Evolutionary conservation across 2,888 invertebrate genomes (phyloP), one percentile per base, ranked within the genome.

Genomic region (Cerceris rybyensis): DNA sequence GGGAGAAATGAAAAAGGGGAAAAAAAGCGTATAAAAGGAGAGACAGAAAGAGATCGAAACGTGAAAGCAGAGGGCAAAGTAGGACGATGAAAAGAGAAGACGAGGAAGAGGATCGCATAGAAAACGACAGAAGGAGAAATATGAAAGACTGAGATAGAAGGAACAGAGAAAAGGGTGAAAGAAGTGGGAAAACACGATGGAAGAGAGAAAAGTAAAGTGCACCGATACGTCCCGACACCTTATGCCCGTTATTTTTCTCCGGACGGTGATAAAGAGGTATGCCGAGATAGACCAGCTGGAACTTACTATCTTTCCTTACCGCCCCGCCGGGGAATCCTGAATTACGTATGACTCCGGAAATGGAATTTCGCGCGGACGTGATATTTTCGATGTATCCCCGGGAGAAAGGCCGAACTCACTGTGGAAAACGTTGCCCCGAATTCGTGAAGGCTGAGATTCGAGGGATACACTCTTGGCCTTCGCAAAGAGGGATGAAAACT

Each of bases 261-360:
- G 8, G 49, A 46, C 50, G 6, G 55, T 50, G 65, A 77, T 61
- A 75, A 63, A 78, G 28, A 65, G 57, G 52, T 14, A 7, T 42
- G 11, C 13, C n/a, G 9, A 8, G 46, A 39, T 14, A 16, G 52
- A 59, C n/a, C 58, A 14, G 39, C 39, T 59, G 13, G n/a, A 41
- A 13, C 41, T 13, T 7, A 41, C 28, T 50, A 0, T 14, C 52
- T 16, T 9, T 13, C n/a, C 28, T 28, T 28, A 28, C 11, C 16
- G 11, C 46, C 7, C 8, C 42, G 14, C 0, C 17, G 17, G 55
- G 41, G 11, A 60, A 65, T 64, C 73, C 61, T 78, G 78, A 70
- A 78, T 78, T 75, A 75, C 58, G 66, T 75, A 75, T 75, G 75
- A 78, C 70, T 61, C 58, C 28, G 17, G 65, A 59, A 78, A 78